A percentile compares a stretch with the other conserved stretches of the same genome.
Conservation (phyloP, 2,888 invertebrate species). For the Magallana nippona region DNA sequence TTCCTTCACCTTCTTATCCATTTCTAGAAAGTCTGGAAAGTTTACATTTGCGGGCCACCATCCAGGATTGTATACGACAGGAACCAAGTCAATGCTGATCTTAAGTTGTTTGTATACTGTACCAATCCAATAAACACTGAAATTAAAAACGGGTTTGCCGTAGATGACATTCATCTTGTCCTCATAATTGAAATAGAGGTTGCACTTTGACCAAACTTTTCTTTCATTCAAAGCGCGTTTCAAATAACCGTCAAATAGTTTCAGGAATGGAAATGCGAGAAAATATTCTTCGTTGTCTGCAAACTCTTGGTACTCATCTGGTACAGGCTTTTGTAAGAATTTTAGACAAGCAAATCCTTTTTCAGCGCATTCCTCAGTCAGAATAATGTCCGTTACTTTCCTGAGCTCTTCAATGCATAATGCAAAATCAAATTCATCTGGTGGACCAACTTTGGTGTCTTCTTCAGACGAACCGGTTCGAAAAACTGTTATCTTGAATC, state of each 20-base stretch:
- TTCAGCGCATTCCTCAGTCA: constrained; percentile 12
- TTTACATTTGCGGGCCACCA: constrained; percentile 39
- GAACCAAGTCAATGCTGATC: constrained; percentile 47
- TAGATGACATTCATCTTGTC: neutral
- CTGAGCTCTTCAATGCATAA: constrained; percentile 30
- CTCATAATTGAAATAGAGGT: constrained; percentile 37
- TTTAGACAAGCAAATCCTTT: constrained; percentile 38
- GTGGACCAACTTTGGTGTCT: constrained; percentile 44
- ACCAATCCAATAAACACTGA: constrained; percentile 42
- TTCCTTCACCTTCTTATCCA: constrained; percentile 1
- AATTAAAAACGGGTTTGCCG: constrained; percentile 45
- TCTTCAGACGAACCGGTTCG: constrained; percentile 45
- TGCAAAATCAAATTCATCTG: constrained; percentile 50
- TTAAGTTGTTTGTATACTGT: constrained; percentile 39
- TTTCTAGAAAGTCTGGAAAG: neutral
- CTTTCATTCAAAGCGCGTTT: constrained; percentile 39
- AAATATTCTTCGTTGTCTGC: constrained; percentile 35
- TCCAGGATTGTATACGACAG: constrained; percentile 40
- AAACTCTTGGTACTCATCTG: constrained; percentile 6
- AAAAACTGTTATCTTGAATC: constrained; percentile 38
- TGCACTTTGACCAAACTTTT: constrained; percentile 17
- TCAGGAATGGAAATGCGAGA: constrained; percentile 40
- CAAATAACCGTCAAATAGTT: constrained; percentile 25
- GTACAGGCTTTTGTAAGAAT: constrained; percentile 11
- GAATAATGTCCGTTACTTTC: neutral